phyloP scores from a whole-genome alignment of 2,113 vertebrate species.

The Rhadina sibilatrix region DNA sequence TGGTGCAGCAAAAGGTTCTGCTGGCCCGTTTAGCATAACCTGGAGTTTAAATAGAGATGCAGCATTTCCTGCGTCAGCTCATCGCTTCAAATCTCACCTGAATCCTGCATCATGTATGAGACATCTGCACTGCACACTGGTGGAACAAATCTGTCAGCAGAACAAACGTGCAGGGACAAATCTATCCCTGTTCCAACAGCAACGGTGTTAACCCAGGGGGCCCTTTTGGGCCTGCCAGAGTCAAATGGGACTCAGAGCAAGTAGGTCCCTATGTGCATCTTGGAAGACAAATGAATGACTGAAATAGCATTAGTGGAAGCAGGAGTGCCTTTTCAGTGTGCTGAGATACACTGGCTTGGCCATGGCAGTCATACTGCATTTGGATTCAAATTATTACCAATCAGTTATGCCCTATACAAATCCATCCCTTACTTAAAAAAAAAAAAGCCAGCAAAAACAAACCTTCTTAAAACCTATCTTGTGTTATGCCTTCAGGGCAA shows the following conservation, averaged over 20 bases:
- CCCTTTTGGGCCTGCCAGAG: neutral
- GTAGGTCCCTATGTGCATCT: neutral
- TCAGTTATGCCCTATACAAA: constrained; percentile 29
- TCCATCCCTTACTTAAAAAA: neutral
- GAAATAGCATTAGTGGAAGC: neutral
- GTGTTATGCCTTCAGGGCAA: constrained; percentile 67
- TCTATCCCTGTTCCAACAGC: constrained; percentile 41
- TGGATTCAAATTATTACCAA: constrained; percentile 36
- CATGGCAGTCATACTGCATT: neutral
- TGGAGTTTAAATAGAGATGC: neutral
- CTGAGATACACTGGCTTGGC: neutral
- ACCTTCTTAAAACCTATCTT: constrained; percentile 37
- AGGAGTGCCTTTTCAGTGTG: neutral
- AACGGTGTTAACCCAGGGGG: neutral
- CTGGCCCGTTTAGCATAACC: neutral
- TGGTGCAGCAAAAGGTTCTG: neutral
- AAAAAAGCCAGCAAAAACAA: neutral
- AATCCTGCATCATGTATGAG: constrained; percentile 55
- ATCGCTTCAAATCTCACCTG: constrained; percentile 45
- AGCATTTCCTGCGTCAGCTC: neutral
- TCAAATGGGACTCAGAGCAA: constrained; percentile 35
- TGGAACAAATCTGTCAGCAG: constrained; percentile 61
- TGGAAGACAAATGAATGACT: constrained; percentile 24
- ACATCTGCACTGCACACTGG: constrained; percentile 29
- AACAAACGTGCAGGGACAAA: constrained; percentile 31